Base-by-base conservation (phyloP, 1,140 invertebrate species). In the Drosophila mojavensis region DNA sequence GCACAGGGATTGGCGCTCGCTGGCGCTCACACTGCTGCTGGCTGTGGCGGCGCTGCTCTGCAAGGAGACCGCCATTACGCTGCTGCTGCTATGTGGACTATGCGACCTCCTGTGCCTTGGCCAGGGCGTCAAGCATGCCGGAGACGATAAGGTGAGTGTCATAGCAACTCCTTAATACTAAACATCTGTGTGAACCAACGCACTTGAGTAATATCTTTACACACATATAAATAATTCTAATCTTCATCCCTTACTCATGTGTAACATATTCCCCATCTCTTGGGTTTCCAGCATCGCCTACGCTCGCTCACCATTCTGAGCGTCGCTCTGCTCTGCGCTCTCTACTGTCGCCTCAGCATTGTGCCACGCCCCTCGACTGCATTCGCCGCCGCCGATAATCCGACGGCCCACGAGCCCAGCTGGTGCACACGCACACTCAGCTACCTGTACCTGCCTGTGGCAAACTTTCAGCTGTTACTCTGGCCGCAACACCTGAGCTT, bases 1-100 rank as follows among this genome's bases (percentile, higher is more conserved):
- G 91, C 92, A 92, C 68, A 93, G 92, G 91, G 93, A 93, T 79
- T 95, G 93, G 94, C 91, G 88, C 81, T 94, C 92, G 81, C 85
- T 95, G 51, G 65, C 74, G 0, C 67, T 92, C 10, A 93, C 95
- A 67, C 89, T 96, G 41, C 65, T 95, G 15, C 93, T 95, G 65
- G 95, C 95, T 6, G 90, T 93, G 7, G 94, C 94, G 47, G 96
- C 96, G 39, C 96, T 97, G 88, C 93, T 98, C 47, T 96, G 96
- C 92, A 98, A 98, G 93, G 98, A 99, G 93, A 98, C 97, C 26
- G 98, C 97, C 48, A 95, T 98, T 69, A 98, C 97, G 56, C 97
- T 98, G 20, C 93, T 99, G 77, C 95, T 96, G 36, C 94, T 98
- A 30, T 98, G 97, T 93, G 95, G 96, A 71, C 93, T 97, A 20